Conservation (phyloP, 2,797 vertebrate genomes). For the Sebastolobus altivelis region DNA sequence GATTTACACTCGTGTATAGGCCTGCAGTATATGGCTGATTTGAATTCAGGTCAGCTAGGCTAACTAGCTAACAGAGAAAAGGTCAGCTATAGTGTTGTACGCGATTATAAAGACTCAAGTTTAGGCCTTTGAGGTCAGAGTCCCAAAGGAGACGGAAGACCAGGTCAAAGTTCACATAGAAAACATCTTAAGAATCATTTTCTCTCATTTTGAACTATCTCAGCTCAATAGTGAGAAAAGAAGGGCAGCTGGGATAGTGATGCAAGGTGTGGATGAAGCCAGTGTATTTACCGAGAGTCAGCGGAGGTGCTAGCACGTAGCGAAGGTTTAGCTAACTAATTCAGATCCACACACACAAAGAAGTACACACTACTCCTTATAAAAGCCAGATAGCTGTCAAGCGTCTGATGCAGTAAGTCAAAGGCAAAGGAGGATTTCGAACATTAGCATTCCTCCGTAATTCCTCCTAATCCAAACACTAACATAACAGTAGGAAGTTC, state of each 20-base stretch:
- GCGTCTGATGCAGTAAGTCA: conserved; percentile 64
- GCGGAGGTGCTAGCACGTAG: background rate
- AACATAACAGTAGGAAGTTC: conserved; percentile 76
- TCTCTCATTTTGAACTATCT: conserved; percentile 34
- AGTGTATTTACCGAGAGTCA: background rate
- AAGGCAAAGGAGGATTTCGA: conserved; percentile 76
- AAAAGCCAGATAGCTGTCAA: conserved; percentile 59
- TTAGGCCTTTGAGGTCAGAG: conserved; percentile 8
- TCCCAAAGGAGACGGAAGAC: conserved; percentile 22
- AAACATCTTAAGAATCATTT: conserved; percentile 19
- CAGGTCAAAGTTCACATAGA: background rate
- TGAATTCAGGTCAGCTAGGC: conserved; percentile 31
- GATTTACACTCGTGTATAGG: conserved; percentile 7
- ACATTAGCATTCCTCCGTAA: conserved; percentile 71
- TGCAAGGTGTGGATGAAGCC: conserved; percentile 8
- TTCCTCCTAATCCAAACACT: conserved; percentile 79
- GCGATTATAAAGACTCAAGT: conserved; percentile 27
- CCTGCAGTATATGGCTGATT: background rate
- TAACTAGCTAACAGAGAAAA: conserved; percentile 17
- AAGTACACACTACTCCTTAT: conserved; percentile 31
- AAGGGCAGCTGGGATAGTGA: conserved; percentile 17
- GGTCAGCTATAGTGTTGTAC: conserved; percentile 1
- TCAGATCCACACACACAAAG: background rate
- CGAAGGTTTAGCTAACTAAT: conserved; percentile 1
- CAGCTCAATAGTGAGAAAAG: background rate